These are phyloP conservation scores for Pollenia amentaria DNA, from an alignment of 2,888 invertebrate species.

Conservation along the genomic window DNA sequence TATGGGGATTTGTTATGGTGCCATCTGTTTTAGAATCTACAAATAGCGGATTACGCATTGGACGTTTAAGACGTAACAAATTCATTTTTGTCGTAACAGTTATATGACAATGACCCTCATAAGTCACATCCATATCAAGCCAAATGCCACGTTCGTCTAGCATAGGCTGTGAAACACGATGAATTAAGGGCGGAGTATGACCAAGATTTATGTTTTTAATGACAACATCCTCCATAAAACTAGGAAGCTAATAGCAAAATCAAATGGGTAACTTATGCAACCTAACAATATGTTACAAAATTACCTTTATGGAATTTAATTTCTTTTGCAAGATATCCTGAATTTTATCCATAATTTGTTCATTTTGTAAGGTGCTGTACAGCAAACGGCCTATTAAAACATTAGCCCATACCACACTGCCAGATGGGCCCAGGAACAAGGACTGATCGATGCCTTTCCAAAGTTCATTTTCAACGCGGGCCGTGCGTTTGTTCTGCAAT, in stretches of 20 bases:
- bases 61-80: conserved; percentile 82
- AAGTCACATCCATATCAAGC: conserved; percentile 92
- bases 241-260: conserved; percentile 87
- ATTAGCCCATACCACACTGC: conserved; percentile 84
- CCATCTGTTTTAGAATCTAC: conserved; percentile 46
- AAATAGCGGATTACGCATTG: conserved; percentile 75
- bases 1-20: conserved; percentile 54
- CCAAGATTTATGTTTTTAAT: conserved; percentile 91
- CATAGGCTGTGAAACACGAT: conserved; percentile 87
- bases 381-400: conserved; percentile 83
- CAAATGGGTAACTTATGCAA: not conserved
- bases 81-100: conserved; percentile 94
- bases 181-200: conserved; percentile 87
- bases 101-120: conserved; percentile 90
- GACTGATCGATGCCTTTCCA: conserved; percentile 84
- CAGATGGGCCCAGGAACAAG: conserved; percentile 83
- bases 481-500: conserved; percentile 81
- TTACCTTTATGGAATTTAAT: conserved; percentile 83
- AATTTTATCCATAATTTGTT: conserved; percentile 79
- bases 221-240: conserved; percentile 92
- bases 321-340: conserved; percentile 84
- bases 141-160: conserved; percentile 92
- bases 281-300: conserved; percentile 1
- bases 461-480: conserved; percentile 82
- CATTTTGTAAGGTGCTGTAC: conserved; percentile 81